phyloP scores from a whole-genome alignment of 2,113 vertebrate genomes.

The Lophochroa leadbeateri region DNA sequence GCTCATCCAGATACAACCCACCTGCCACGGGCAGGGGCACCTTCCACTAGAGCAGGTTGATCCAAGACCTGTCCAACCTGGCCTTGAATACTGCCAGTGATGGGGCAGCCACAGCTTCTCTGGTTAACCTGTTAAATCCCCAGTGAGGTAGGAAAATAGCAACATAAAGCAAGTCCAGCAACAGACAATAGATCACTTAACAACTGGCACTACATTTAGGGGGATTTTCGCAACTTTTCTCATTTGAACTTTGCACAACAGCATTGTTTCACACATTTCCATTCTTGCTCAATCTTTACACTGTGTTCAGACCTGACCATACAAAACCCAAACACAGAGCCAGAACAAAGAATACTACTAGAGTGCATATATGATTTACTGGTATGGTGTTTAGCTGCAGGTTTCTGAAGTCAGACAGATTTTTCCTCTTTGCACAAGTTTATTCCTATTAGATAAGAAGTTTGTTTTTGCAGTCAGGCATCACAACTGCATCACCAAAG shows the following conservation, averaged over 20 bases:
- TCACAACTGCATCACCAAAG: background rate
- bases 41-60: background rate
- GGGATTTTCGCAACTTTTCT: background rate
- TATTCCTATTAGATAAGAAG: background rate
- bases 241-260: background rate
- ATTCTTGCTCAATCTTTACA: background rate
- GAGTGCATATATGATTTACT: background rate
- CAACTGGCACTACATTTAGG: fast-evolving
- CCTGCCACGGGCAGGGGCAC: background rate
- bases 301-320: background rate
- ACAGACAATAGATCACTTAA: background rate
- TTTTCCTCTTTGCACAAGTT: background rate
- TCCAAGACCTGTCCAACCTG: background rate
- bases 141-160: background rate
- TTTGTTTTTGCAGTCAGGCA: background rate
- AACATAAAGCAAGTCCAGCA: background rate
- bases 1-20: background rate
- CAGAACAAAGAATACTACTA: background rate
- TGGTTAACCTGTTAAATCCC: background rate
- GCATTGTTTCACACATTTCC: background rate
- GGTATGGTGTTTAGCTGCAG: background rate
- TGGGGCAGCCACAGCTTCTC: background rate
- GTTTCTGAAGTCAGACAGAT: background rate
- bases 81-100: background rate
- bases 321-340: background rate